These are phyloP conservation scores for Anthophora plumipes DNA, from an alignment of 2,888 invertebrate genomes.

Conservation along the genomic window DNA sequence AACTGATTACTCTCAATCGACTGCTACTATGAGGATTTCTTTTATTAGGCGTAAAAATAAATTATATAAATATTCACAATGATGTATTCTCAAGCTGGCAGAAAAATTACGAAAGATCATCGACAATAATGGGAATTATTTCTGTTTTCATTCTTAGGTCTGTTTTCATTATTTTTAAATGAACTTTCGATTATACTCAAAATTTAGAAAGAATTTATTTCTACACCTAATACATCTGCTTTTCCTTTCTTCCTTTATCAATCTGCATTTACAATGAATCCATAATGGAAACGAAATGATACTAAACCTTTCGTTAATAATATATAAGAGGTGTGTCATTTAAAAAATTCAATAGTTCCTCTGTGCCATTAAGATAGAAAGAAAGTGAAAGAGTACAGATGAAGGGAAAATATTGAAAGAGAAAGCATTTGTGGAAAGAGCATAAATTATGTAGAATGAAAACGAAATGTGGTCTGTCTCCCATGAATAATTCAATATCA, in stretches of 20 bases:
- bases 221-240: too few species aligned
- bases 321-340: background rate
- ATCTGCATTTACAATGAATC: background rate
- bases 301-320: background rate
- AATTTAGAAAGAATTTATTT: too few species aligned
- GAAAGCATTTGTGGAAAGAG: background rate
- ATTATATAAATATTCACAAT: too few species aligned
- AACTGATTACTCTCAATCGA: constrained; percentile 27
- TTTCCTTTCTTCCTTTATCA: background rate
- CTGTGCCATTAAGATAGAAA: too few species aligned
- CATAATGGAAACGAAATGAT: background rate
- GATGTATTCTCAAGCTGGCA: too few species aligned
- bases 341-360: background rate
- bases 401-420: background rate
- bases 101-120: too few species aligned
- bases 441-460: constrained; percentile 19
- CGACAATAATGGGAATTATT: too few species aligned
- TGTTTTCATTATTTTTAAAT: too few species aligned
- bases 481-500: constrained; percentile 43
- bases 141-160: too few species aligned
- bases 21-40: background rate
- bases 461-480: constrained; percentile 7
- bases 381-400: background rate
- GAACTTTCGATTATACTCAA: too few species aligned
- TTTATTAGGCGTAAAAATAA: too few species aligned